These are phyloP conservation scores for Calliphora vomitoria DNA, from an alignment of 2,888 invertebrate species.

Conservation along the genomic window DNA sequence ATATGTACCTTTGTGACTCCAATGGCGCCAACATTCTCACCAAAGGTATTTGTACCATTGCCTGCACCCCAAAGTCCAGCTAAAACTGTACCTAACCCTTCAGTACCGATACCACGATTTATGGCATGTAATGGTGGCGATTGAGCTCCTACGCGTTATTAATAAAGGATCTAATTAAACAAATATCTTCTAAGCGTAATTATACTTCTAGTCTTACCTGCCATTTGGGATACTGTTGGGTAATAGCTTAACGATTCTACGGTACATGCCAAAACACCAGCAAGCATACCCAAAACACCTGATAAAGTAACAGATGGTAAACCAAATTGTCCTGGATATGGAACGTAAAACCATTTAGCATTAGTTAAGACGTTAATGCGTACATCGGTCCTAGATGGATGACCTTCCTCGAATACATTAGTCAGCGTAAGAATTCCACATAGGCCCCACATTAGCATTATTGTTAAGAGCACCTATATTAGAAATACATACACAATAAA, in stretches of 20 bases:
- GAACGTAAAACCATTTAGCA: constrained; percentile 92
- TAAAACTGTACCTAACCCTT: constrained; percentile 93
- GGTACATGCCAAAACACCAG: constrained; percentile 91
- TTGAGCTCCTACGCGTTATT: constrained; percentile 87
- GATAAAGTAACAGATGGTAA: constrained; percentile 88
- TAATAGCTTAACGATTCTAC: constrained; percentile 95
- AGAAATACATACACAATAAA: neutral
- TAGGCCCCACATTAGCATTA: constrained; percentile 90
- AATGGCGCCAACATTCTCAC: constrained; percentile 95
- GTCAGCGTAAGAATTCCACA: constrained; percentile 89
- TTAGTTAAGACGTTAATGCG: constrained; percentile 89
- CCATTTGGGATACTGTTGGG: constrained; percentile 94
- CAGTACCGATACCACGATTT: constrained; percentile 93
- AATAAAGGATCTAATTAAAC: neutral
- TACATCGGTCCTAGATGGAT: constrained; percentile 90
- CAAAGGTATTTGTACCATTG: constrained; percentile 95
- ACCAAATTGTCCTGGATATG: constrained; percentile 94
- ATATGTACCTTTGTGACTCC: constrained; percentile 92
- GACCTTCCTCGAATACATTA: constrained; percentile 87
- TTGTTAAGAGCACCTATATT: constrained; percentile 89
- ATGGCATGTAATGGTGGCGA: constrained; percentile 94
- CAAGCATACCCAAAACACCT: constrained; percentile 91
- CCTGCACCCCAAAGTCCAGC: constrained; percentile 94
- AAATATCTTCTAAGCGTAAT: neutral
- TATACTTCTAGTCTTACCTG: constrained; percentile 85